Evolutionary conservation across 1,140 invertebrate genomes (phyloP), one percentile per base, ranked within the genome.

Genomic region (Acromyrmex charruanus): DNA sequence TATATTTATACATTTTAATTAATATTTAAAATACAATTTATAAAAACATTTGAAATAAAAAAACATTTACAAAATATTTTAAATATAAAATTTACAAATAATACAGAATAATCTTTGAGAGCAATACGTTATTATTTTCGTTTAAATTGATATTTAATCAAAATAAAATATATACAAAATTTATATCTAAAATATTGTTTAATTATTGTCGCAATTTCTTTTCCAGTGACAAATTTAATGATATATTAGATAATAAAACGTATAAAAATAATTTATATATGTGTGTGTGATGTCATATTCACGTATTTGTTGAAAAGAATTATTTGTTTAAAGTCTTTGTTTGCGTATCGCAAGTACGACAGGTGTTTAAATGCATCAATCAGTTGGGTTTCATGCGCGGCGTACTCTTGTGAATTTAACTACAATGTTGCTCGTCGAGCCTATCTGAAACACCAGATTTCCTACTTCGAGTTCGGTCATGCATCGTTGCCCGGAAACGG

Each of bases 401-500:
- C 44, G 25, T 68, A 66, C 71, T 31, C 66, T 85, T 51, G 63
- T 25, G 79, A 84, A 84, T 82, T 1, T 35, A 65, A 39, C 28
- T 58, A 55, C 44, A 58, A 14, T 18, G 31, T 66, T 68, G 55
- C 18, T 88, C 77, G 35, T 31, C 61, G 6, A 81, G 65, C 58
- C 53, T 74, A 85, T 84, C 72, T 53, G 35, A 90, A 90, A 90
- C 39, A 49, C 63, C 84, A 90, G 87, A 92, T 92, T 89, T 88
- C 87, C 88, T 89, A 87, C 86, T 91, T 87, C 87, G 68, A 16
- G 25, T 53, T 79, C 65, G 87, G 91, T 93, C 88, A 92, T 89
- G 92, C 93, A 88, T 88, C 84, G 93, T 63, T 91, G 89, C 88
- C 87, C 90, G 89, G 89, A 92, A 92, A 91, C 89, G 89, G 91